Evolutionary conservation across 2,888 invertebrate genomes (phyloP), one percentile per base, ranked within the genome.

Genomic region (Drosophila glabriapex): DNA sequence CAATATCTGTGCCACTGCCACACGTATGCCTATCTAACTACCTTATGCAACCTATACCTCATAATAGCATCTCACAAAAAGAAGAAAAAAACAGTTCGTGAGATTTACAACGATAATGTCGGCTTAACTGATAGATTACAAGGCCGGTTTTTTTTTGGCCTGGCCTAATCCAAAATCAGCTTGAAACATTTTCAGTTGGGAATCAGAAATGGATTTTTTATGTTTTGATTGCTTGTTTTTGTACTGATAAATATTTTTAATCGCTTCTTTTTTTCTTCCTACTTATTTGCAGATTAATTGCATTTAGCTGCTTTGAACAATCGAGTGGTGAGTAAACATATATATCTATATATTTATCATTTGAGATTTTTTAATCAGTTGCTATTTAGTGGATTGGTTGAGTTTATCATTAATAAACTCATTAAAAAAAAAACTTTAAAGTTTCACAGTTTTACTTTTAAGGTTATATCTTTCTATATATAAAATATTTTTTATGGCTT

Each of bases 61-160:
- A 82, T 84, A 87, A 87, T 74, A 52, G 64, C 58, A 59, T 56
- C 72, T 63, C 71, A 74, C 55, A 79, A 89, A 86, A 80, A 76
- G 76, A 73, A 72, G 67, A 9, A 46, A 25, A 46, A 46, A 46
- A 25, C 22, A 25, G 78, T 78, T 88, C 86, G 77, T 88, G 86
- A 83, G 89, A 88, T 85, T 78, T 76, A 79, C 72, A 75, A 68
- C 83, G 87, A 88, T 88, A 88, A 85, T 79, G 82, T 89, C 90
- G 83, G 76, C 78, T 78, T 73, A 67, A 73, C 70, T 85, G 82
- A 88, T 85, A 81, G 82, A 89, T 87, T 89, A 85, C 76, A 76
- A 50, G 31, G 71, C 54, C 25, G 4, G n/a, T 41, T 41, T n/a
- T 62, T 62, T 66, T 68, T 46, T 59, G 46, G 53, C 16, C 31